phyloP scores from a whole-genome alignment of 2,113 vertebrate species.

The Phasianus colchicus region DNA sequence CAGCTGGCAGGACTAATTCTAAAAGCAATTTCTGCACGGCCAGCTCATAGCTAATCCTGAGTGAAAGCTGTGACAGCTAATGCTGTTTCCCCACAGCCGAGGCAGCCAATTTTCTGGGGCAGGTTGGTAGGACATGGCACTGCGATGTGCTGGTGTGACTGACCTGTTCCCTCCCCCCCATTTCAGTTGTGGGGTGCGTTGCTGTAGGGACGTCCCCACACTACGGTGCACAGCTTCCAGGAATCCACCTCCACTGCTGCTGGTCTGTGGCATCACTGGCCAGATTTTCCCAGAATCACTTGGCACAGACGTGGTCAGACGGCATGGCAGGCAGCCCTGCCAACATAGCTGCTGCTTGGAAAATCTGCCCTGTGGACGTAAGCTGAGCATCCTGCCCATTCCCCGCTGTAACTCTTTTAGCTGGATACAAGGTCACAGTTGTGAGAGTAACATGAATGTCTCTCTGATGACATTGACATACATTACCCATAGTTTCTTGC shows the following conservation, averaged over 20 bases:
- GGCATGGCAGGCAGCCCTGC: conserved; percentile 23
- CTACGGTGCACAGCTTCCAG: not conserved
- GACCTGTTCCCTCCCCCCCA: not conserved
- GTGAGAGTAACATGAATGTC: conserved; percentile 20
- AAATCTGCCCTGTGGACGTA: conserved; percentile 27
- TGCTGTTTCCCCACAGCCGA: conserved; percentile 30
- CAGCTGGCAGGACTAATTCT: conserved; percentile 37
- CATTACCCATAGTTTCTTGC: conserved; percentile 14
- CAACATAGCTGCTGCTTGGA: conserved; percentile 37
- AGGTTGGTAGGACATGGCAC: not conserved
- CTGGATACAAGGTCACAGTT: conserved; percentile 47
- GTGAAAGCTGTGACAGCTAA: conserved; percentile 55
- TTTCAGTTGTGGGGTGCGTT: no score
- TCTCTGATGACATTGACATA: conserved; percentile 34
- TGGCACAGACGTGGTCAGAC: not conserved
- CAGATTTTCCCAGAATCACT: conserved; percentile 39
- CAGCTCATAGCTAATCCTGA: conserved; percentile 56
- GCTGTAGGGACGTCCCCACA: accelerated
- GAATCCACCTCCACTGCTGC: not conserved
- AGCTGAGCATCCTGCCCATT: not conserved
- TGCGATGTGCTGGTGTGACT: not conserved
- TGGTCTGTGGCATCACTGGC: not conserved
- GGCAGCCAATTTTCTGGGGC: not conserved
- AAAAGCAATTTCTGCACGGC: conserved; percentile 30
- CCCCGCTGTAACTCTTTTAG: not conserved